phyloP scores from a whole-genome alignment of 1,140 invertebrate species.

The Leguminivora glycinivorella region DNA sequence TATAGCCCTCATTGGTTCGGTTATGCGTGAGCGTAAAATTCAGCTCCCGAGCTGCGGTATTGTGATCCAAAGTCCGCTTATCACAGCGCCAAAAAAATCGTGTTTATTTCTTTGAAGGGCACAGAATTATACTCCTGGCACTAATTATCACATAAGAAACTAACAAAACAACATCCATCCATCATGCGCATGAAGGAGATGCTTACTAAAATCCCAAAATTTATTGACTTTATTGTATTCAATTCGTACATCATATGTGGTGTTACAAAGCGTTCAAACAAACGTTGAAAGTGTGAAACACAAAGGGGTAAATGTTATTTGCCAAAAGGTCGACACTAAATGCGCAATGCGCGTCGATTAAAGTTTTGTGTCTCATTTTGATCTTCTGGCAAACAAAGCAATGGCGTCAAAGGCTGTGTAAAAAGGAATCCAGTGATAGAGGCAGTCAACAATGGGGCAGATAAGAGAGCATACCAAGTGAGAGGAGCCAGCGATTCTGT shows the following conservation, averaged over 20 bases:
- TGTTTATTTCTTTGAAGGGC: too few species aligned
- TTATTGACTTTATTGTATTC: background rate
- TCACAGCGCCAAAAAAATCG: too few species aligned
- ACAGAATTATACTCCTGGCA: too few species aligned
- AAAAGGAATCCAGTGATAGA: constrained; percentile 77
- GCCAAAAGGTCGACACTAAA: background rate
- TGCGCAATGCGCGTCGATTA: constrained; percentile 51
- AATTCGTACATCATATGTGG: background rate
- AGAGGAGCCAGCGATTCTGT: constrained; percentile 32
- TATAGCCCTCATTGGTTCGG: too few species aligned
- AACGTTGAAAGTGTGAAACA: constrained; percentile 5
- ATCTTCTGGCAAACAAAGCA: constrained; percentile 72
- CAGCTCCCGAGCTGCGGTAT: too few species aligned
- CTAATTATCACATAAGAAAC: too few species aligned
- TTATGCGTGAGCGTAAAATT: too few species aligned
- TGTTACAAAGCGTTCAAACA: background rate
- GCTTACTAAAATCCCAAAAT: background rate
- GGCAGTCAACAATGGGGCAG: constrained; percentile 75
- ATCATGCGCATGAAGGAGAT: too few species aligned
- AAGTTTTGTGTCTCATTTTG: constrained; percentile 62
- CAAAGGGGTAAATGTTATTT: constrained; percentile 1
- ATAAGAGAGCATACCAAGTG: constrained; percentile 46
- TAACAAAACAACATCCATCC: too few species aligned
- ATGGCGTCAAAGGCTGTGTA: constrained; percentile 73
- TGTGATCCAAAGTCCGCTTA: too few species aligned